Evolutionary conservation across 2,888 invertebrate species (phyloP), one percentile per base, ranked within the genome.

Genomic region (Brenthis ino): DNA sequence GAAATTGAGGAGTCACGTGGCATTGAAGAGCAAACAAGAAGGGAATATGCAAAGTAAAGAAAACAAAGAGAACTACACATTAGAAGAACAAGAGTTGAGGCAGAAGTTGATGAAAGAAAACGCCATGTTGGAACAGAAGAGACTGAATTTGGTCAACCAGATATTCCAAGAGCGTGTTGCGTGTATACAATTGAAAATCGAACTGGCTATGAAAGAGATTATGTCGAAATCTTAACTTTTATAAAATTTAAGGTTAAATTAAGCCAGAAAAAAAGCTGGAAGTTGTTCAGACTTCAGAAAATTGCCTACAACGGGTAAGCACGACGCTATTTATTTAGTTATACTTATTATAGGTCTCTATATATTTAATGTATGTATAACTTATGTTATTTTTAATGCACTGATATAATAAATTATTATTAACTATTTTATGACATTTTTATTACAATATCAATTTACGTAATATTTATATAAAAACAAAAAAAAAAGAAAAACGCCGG

Each of bases 141-240:
- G 95, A 84, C 91, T 93, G 78, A 94, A 94, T 75, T 85, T 96
- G 60, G 94, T 95, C 63, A 94, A 94, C 76, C 95, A 95, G 80
- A 95, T 96, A 75, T 95, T 96, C 79, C 95, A 96, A 81, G 96
- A 96, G 78, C 93, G 95, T 75, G 95, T 95, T 61, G 95, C 95
- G 24, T 95, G 96, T 80, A 94, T 96, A 73, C 94, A 95, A 71
- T 85, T 96, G n/a, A 94, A 95, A 80, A 95, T 96, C 64, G 95
- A 96, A 77, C 82, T 96, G 54, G 94, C 94, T 54, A 93, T 94
- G 87, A 94, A 94, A 72, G 94, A 94, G 78, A 92, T 93, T 72
- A 77, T 93, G 53, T 92, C 89, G 0, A 90, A 91, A 74, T 89
- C 89, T 2, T 89, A 88, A 77, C 64, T 67, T 53, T 1, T 16